A percentile compares a stretch with the other conserved stretches of the same genome.
phyloP scores from a whole-genome alignment of 2,888 invertebrate species.

The Andrena dorsata region DNA sequence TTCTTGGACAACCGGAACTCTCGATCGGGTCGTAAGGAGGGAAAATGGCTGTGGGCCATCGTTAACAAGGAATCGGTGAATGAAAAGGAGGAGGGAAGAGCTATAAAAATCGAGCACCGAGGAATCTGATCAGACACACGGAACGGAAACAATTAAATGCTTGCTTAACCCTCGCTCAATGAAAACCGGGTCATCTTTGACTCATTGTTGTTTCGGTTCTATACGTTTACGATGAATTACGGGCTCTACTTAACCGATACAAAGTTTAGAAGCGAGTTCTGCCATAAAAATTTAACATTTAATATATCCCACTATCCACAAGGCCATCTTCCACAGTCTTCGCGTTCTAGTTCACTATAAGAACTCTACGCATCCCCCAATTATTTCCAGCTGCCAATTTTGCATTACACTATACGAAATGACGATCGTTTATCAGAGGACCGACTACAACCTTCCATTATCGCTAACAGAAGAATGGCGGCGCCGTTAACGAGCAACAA shows the following conservation, averaged over 20 bases:
- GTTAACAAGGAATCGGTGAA: background rate
- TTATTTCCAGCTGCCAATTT: too few relatives aligned
- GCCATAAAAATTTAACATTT: background rate
- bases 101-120: background rate
- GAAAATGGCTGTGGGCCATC: background rate
- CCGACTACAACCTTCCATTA: too few relatives aligned
- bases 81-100: background rate
- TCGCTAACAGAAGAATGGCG: too few relatives aligned
- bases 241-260: background rate
- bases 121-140: slow-evolving; percentile 8
- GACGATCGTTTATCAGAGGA: too few relatives aligned
- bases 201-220: background rate
- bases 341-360: too few relatives aligned
- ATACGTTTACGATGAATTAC: background rate
- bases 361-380: too few relatives aligned
- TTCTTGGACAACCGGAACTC: background rate
- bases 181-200: slow-evolving; percentile 6
- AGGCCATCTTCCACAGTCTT: too few relatives aligned
- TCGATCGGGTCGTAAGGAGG: background rate
- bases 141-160: slow-evolving; percentile 3
- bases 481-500: slow-evolving; percentile 12
- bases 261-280: too few relatives aligned
- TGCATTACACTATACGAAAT: too few relatives aligned
- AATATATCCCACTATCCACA: background rate
- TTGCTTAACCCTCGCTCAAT: background rate